phyloP scores from a whole-genome alignment of 1,140 invertebrate genomes.

The Rhysida immarginata region DNA sequence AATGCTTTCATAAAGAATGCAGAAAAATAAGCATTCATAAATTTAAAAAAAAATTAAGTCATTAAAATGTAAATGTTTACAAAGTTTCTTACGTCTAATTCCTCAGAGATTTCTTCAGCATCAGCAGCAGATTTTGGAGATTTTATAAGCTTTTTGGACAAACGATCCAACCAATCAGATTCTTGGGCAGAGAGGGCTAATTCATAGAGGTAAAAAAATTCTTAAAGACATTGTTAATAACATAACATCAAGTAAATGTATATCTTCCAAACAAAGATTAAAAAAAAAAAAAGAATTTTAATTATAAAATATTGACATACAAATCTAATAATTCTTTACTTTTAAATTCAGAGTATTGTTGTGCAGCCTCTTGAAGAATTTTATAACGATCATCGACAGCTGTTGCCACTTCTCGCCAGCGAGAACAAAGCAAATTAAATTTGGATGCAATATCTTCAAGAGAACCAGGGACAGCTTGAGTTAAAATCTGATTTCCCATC shows the following conservation, averaged over 20 bases:
- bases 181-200: slow-evolving; percentile 55
- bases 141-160: slow-evolving; percentile 59
- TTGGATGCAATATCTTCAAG: slow-evolving; percentile 42
- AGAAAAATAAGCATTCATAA: too few species aligned
- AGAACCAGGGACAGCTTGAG: slow-evolving; percentile 4
- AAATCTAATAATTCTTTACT: slow-evolving; percentile 21
- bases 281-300: neutral
- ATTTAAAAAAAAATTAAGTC: too few species aligned
- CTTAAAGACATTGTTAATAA: neutral
- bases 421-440: slow-evolving; percentile 50
- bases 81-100: slow-evolving; percentile 70
- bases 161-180: slow-evolving; percentile 60
- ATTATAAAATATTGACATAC: neutral
- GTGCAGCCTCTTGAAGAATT: slow-evolving; percentile 47
- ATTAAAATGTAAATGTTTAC: too few species aligned
- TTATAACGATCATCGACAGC: slow-evolving; percentile 40
- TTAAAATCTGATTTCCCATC: slow-evolving; percentile 31
- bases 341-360: slow-evolving; percentile 60
- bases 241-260: neutral
- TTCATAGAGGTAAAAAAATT: slow-evolving; percentile 13
- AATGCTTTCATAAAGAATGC: too few species aligned
- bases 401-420: slow-evolving; percentile 52
- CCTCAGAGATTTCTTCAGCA: slow-evolving; percentile 83
- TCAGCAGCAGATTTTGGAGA: slow-evolving; percentile 58
- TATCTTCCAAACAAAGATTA: neutral